A percentile compares a stretch with the other conserved stretches of the same genome.
Evolutionary conservation across 2,888 invertebrate genomes (phyloP).

Genomic region (Lamellibrachia columna): DNA sequence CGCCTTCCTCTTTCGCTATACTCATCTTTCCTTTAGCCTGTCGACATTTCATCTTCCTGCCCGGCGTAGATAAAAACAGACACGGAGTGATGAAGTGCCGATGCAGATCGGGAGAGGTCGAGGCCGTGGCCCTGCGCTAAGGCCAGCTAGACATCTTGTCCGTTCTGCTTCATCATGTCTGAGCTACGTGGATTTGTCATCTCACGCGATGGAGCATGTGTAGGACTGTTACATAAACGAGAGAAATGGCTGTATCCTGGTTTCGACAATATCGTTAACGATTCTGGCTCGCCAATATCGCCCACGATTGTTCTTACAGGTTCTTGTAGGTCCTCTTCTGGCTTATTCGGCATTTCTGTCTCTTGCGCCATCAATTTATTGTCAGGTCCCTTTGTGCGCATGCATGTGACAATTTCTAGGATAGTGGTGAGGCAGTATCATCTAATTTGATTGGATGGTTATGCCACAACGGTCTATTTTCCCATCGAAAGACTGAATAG

Average conservation of each 20-base stretch:
- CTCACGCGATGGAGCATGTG: not conserved
- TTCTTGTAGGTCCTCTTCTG: no score
- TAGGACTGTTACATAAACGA: not conserved
- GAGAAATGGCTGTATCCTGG: not conserved
- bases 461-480: no score
- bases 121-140: not conserved
- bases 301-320: not conserved
- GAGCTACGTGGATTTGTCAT: not conserved
- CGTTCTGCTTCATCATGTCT: not conserved
- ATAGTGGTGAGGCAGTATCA: no score
- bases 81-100: not conserved
- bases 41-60: not conserved
- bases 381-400: no score
- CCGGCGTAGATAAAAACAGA: not conserved
- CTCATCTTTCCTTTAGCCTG: not conserved
- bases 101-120: not conserved
- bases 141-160: not conserved
- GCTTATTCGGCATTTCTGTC: no score
- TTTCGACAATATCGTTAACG: not conserved
- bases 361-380: no score
- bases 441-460: no score
- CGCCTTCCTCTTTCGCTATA: not conserved
- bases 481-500: no score
- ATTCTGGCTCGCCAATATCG: not conserved
- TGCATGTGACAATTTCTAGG: no score